These are phyloP conservation scores for Amphilophus citrinellus DNA, from an alignment of 2,113 vertebrate genomes.

Conservation along the genomic window DNA sequence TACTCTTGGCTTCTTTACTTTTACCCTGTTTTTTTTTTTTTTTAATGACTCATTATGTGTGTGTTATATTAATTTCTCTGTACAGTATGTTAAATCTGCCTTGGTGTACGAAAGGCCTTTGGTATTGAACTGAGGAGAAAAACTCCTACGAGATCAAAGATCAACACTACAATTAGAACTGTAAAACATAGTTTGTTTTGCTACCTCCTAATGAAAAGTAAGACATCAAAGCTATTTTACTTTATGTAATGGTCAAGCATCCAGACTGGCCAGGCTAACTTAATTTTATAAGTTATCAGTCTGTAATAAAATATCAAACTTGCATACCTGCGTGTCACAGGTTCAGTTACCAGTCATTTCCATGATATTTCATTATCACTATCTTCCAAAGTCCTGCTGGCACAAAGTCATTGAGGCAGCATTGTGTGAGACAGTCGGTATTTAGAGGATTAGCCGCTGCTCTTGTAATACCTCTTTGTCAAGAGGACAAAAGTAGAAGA, in stretches of 20 bases:
- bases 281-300: slow-evolving; percentile 2
- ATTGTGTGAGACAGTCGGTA: not conserved
- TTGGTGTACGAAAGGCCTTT: not conserved
- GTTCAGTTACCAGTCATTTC: slow-evolving; percentile 46
- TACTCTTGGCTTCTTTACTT: not conserved
- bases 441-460: slow-evolving; percentile 37
- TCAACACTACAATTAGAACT: not conserved
- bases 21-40: not conserved
- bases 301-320: not conserved
- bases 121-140: not conserved
- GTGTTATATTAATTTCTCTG: not conserved
- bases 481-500: slow-evolving; percentile 22
- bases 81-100: not conserved
- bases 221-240: slow-evolving; percentile 12
- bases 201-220: not conserved
- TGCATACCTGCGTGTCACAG: slow-evolving; percentile 28
- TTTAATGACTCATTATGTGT: not conserved
- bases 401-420: not conserved
- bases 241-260: not conserved
- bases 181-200: not conserved
- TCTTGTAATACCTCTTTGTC: slow-evolving; percentile 49
- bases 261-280: not conserved
- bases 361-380: slow-evolving; percentile 61
- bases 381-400: slow-evolving; percentile 34
- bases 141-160: not conserved